These are phyloP conservation scores for Brachionus asplanchnoidis DNA, from an alignment of 1,140 invertebrate species.

Conservation along the genomic window DNA sequence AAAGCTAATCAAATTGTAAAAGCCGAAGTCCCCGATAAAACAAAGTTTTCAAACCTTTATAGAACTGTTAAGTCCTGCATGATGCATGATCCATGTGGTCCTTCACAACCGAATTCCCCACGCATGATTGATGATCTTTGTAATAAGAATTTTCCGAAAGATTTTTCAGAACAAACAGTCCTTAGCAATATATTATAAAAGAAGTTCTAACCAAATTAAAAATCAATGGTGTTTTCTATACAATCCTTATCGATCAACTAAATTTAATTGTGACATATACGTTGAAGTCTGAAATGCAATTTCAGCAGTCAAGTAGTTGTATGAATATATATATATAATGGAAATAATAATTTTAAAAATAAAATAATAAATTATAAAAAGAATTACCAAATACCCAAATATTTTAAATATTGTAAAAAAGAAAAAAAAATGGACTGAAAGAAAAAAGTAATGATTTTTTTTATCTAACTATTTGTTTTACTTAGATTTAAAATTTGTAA, in stretches of 20 bases:
- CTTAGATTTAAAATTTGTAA: no score
- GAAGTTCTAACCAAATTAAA: not conserved
- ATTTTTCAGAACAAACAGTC: constrained; percentile 38
- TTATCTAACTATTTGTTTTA: no score
- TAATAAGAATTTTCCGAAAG: constrained; percentile 45
- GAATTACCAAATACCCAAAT: no score
- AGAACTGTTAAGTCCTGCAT: constrained; percentile 44
- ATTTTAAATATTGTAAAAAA: no score
- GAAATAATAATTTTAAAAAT: no score
- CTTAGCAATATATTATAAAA: constrained; percentile 40
- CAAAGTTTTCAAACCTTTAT: constrained; percentile 39
- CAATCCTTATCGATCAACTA: constrained; percentile 38
- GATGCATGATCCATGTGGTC: constrained; percentile 43
- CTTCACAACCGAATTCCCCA: constrained; percentile 38
- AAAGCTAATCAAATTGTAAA: constrained; percentile 37
- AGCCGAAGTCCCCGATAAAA: constrained; percentile 43
- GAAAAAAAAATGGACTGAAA: no score
- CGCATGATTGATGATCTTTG: constrained; percentile 47
- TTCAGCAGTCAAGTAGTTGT: no score
- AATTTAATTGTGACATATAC: constrained; percentile 44
- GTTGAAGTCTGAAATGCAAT: constrained; percentile 44
- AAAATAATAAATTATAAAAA: no score
- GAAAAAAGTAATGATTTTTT: no score
- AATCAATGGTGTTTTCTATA: constrained; percentile 43
- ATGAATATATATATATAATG: no score